Conservation (phyloP, 2,797 vertebrate genomes). For the Cuculus canorus region DNA sequence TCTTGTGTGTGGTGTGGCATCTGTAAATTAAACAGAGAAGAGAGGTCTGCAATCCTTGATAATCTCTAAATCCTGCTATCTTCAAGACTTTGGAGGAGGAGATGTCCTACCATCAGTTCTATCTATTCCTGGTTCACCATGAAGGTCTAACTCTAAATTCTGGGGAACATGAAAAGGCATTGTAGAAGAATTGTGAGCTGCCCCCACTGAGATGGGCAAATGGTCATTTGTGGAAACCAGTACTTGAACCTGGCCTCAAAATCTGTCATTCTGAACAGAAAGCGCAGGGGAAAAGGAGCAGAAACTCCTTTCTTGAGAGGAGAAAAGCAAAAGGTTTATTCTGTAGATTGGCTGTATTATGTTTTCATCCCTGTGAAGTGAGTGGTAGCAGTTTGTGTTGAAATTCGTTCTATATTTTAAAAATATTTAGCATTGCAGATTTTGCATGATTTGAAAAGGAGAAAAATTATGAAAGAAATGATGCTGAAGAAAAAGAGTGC, state of each 20-base stretch:
- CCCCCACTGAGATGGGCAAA: not conserved
- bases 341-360: not conserved
- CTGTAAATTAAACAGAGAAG: not conserved
- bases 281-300: not conserved
- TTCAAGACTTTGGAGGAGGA: not conserved
- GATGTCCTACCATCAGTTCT: not conserved
- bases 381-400: not conserved
- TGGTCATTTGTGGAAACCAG: not conserved
- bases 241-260: not conserved
- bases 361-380: not conserved
- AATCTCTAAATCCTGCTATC: not conserved
- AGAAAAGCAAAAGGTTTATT: not conserved
- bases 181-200: not conserved
- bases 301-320: not conserved
- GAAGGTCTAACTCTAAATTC: not conserved
- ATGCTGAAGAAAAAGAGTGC: not conserved
- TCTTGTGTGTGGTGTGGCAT: not conserved
- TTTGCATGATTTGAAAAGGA: not conserved
- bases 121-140: not conserved
- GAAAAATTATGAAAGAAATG: not conserved
- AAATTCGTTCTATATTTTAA: not conserved
- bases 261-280: not conserved
- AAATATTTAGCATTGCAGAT: not conserved
- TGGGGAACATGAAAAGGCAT: fast-evolving
- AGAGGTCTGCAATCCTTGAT: not conserved